A percentile compares a stretch with the other conserved stretches of the same genome.
phyloP scores from a whole-genome alignment of 2,888 invertebrate genomes.

The Heliconius ethilla region DNA sequence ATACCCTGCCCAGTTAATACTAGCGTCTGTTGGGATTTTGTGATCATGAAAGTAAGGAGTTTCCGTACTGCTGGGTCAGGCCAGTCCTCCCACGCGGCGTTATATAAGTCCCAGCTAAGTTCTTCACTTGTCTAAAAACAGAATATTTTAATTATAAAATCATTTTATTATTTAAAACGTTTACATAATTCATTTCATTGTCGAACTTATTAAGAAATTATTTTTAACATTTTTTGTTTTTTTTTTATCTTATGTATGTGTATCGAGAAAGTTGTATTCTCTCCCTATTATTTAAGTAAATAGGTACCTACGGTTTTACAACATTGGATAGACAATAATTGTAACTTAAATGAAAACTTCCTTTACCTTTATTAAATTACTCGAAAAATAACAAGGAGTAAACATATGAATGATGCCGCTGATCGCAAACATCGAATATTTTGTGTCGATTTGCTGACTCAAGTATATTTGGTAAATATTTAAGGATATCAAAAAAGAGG shows the following conservation, averaged over 20 bases:
- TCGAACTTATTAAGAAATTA: no score
- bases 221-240: no score
- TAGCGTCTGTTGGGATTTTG: slow-evolving; percentile 59
- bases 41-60: slow-evolving; percentile 61
- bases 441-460: slow-evolving; percentile 55
- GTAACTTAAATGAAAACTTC: no score
- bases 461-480: slow-evolving; percentile 64
- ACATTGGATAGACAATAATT: no score
- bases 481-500: slow-evolving; percentile 61
- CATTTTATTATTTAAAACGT: no score
- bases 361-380: slow-evolving; percentile 60
- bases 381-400: slow-evolving; percentile 64
- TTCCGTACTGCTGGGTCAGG: slow-evolving; percentile 55
- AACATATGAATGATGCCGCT: slow-evolving; percentile 62
- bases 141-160: not conserved
- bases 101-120: slow-evolving; percentile 57
- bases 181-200: no score
- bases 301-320: no score
- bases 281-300: no score
- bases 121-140: slow-evolving; percentile 59
- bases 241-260: no score
- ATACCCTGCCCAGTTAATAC: slow-evolving; percentile 61
- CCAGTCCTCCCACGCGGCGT: slow-evolving; percentile 58
- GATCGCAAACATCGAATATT: slow-evolving; percentile 59
- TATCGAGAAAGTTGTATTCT: no score